These are phyloP conservation scores for Hippocampus comes DNA, from an alignment of 2,113 vertebrate genomes.

Conservation along the genomic window DNA sequence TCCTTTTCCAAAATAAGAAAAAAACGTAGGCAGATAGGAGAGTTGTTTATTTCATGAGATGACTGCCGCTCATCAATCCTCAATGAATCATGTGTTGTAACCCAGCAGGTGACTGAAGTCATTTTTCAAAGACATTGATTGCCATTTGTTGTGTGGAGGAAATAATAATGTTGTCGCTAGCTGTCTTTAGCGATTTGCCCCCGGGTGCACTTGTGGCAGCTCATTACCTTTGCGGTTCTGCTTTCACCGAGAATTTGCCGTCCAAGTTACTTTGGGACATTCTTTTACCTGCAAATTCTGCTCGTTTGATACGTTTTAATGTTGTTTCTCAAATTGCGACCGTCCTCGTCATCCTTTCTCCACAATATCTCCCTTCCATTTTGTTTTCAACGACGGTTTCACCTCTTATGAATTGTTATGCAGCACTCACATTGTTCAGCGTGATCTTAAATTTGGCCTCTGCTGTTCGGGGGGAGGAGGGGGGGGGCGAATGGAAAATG, in stretches of 20 bases:
- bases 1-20: conserved; percentile 3
- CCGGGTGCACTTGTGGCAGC: conserved; percentile 21
- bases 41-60: conserved; percentile 34
- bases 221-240: conserved; percentile 39
- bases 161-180: conserved; percentile 42
- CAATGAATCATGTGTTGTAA: conserved; percentile 7
- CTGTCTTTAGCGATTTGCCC: conserved; percentile 37
- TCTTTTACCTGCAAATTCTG: neutral
- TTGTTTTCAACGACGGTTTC: neutral
- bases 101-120: conserved; percentile 35
- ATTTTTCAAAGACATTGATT: conserved; percentile 43
- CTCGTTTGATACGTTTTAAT: neutral
- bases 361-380: no score
- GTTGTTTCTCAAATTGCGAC: neutral
- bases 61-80: conserved; percentile 18
- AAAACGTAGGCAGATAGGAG: neutral
- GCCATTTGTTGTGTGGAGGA: conserved; percentile 21
- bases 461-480: no score
- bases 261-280: conserved; percentile 1
- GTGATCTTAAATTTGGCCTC: no score
- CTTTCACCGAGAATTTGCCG: conserved; percentile 35
- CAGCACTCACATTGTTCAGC: neutral
- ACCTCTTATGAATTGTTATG: neutral
- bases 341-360: neutral
- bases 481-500: no score